Conservation (phyloP, 2,797 vertebrate species). For the Otus scops region DNA sequence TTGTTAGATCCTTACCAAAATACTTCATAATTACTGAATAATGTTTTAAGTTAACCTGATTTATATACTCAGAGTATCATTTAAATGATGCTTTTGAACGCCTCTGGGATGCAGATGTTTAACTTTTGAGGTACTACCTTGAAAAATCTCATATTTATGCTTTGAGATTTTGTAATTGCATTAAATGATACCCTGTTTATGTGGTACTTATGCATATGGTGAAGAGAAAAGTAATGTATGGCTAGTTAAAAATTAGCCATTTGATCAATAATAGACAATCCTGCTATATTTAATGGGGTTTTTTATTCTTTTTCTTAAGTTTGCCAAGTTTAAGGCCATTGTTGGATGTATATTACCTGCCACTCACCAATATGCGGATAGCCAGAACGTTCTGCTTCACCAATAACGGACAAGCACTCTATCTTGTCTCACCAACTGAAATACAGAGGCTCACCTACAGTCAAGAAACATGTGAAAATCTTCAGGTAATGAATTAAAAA, state of each 20-base stretch:
- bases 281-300: not conserved
- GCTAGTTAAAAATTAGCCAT: not conserved
- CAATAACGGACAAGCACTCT: slow-evolving; percentile 96
- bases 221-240: not conserved
- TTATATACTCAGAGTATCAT: not conserved
- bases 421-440: slow-evolving; percentile 96
- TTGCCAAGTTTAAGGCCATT: slow-evolving; percentile 94
- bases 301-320: slow-evolving; percentile 75
- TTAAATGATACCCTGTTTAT: not conserved
- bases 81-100: not conserved
- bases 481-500: slow-evolving; percentile 82
- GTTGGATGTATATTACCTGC: slow-evolving; percentile 97
- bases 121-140: not conserved
- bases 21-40: not conserved
- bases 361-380: slow-evolving; percentile 98
- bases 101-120: not conserved
- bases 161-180: not conserved
- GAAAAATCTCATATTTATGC: not conserved
- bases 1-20: not conserved
- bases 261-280: not conserved
- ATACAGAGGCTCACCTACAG: slow-evolving; percentile 98
- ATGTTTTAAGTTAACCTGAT: not conserved
- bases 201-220: not conserved
- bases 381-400: slow-evolving; percentile 98
- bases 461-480: slow-evolving; percentile 97